Percentiles rank a stretch among this genome's conserved stretches.
Conservation (phyloP, 2,113 vertebrate genomes). For the Megaleporinus macrocephalus region DNA sequence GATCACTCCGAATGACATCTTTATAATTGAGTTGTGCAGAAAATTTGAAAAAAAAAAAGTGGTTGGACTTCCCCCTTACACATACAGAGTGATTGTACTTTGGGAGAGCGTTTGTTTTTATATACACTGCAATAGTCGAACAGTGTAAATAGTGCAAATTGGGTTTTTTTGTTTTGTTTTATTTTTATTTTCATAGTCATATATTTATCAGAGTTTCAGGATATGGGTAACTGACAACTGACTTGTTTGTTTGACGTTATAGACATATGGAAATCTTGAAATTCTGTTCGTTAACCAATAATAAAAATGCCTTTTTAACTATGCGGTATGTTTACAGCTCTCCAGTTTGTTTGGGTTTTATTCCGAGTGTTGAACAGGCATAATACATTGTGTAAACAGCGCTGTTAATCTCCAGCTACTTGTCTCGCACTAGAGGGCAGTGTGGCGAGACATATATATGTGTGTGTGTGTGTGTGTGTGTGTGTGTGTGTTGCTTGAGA, state of each 20-base stretch:
- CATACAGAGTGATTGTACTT: slow-evolving; percentile 4
- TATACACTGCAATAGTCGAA: slow-evolving; percentile 13
- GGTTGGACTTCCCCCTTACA: no score
- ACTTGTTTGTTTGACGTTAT: slow-evolving; percentile 22
- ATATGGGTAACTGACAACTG: neutral
- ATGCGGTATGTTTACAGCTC: neutral
- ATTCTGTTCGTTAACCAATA: slow-evolving; percentile 10
- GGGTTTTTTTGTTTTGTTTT: neutral
- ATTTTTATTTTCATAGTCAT: slow-evolving; percentile 7
- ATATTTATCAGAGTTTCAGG: slow-evolving; percentile 41
- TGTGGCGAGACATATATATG: neutral
- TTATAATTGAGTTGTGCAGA: no score
- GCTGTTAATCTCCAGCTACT: neutral
- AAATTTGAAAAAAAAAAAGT: no score
- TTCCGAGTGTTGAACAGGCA: no score
- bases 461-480: neutral
- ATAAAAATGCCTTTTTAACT: slow-evolving; percentile 40
- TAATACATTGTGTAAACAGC: neutral
- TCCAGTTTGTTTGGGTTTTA: neutral
- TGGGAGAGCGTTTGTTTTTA: neutral
- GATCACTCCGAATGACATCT: no score
- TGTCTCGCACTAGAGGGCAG: slow-evolving; percentile 41
- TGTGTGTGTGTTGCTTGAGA: neutral
- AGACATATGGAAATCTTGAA: slow-evolving; percentile 20
- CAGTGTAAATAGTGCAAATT: slow-evolving; percentile 46